These are phyloP conservation scores for Drosophila setifemur DNA, from an alignment of 1,140 invertebrate species.

Conservation along the genomic window DNA sequence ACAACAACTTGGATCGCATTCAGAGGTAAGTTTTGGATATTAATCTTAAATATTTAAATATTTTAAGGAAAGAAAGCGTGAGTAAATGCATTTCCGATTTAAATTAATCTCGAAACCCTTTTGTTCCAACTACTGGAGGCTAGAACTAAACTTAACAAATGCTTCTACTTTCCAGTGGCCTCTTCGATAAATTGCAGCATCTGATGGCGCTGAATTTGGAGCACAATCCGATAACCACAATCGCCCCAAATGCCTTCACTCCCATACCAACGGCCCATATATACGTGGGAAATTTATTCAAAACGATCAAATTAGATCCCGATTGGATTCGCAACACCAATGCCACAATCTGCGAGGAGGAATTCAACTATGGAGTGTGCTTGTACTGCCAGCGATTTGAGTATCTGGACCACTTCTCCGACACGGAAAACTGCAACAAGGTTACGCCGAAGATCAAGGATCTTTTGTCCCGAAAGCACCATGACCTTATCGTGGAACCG, in stretches of 20 bases:
- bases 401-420: slow-evolving; percentile 62
- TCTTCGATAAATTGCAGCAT: slow-evolving; percentile 56
- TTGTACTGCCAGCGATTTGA: slow-evolving; percentile 64
- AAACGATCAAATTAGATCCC: slow-evolving; percentile 8
- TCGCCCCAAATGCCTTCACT: slow-evolving; percentile 52
- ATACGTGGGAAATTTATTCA: slow-evolving; percentile 53
- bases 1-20: slow-evolving; percentile 65
- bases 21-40: slow-evolving; percentile 41
- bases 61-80: too few relatives aligned
- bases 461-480: slow-evolving; percentile 40
- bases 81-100: too few relatives aligned
- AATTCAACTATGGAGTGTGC: slow-evolving; percentile 60
- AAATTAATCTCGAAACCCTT: too few relatives aligned
- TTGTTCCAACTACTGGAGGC: too few relatives aligned
- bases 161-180: too few relatives aligned
- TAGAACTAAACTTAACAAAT: too few relatives aligned
- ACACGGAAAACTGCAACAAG: slow-evolving; percentile 64
- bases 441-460: slow-evolving; percentile 50
- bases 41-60: not conserved
- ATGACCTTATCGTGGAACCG: too few relatives aligned
- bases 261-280: slow-evolving; percentile 54
- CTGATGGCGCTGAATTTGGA: slow-evolving; percentile 64
- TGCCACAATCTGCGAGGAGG: slow-evolving; percentile 68
- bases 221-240: slow-evolving; percentile 69
- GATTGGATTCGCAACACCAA: slow-evolving; percentile 58